These are phyloP conservation scores for Leptodirus hochenwartii DNA, from an alignment of 2,888 invertebrate genomes.

Conservation along the genomic window DNA sequence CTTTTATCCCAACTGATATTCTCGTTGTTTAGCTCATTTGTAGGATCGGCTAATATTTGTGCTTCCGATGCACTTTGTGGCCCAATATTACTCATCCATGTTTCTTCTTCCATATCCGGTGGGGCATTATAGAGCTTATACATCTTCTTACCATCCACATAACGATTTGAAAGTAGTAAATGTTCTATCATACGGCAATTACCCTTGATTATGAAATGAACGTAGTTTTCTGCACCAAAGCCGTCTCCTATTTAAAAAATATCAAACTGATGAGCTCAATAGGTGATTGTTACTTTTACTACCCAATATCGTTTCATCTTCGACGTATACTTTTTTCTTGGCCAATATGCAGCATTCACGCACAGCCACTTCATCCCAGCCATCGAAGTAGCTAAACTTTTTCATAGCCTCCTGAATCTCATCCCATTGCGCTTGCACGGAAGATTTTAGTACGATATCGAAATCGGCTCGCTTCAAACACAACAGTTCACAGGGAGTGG, in stretches of 20 bases:
- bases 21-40: neutral
- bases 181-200: conserved; percentile 38
- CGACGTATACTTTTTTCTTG: conserved; percentile 35
- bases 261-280: too few relatives aligned
- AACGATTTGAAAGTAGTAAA: conserved; percentile 27
- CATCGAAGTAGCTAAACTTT: conserved; percentile 43
- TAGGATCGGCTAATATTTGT: neutral
- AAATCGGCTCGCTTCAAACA: conserved; percentile 37
- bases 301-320: conserved; percentile 37
- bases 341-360: conserved; percentile 48
- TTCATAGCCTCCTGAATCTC: conserved; percentile 38
- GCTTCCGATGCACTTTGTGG: neutral
- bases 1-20: neutral
- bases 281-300: too few relatives aligned
- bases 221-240: conserved; percentile 24
- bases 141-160: conserved; percentile 23
- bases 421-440: conserved; percentile 42
- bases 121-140: conserved; percentile 26
- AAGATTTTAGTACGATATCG: conserved; percentile 35
- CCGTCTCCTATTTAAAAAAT: too few relatives aligned
- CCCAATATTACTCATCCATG: neutral
- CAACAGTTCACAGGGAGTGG: conserved; percentile 39
- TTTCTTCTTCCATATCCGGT: neutral
- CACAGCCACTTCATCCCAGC: conserved; percentile 36
- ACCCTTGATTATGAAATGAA: conserved; percentile 39